phyloP scores from a whole-genome alignment of 2,888 invertebrate species.

The Podotricha telesiphe region DNA sequence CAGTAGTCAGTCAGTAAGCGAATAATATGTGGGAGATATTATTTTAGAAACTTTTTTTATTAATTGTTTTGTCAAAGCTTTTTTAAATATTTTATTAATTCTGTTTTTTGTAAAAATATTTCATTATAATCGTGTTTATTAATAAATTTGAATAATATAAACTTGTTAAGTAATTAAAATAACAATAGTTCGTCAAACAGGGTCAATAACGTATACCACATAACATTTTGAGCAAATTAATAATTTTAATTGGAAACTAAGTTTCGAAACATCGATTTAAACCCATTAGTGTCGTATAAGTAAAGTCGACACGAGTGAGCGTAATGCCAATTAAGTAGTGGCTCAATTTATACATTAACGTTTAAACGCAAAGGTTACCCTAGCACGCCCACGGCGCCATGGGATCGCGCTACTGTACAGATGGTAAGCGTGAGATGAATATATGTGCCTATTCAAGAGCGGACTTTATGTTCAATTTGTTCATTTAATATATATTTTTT shows the following conservation, averaged over 20 bases:
- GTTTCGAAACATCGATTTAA: conserved; percentile 16
- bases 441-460: conserved; percentile 1
- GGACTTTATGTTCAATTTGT: background rate
- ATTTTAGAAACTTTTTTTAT: too few relatives aligned
- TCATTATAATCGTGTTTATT: too few relatives aligned
- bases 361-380: conserved; percentile 45
- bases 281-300: conserved; percentile 22
- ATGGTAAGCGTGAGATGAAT: background rate
- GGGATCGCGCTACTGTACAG: conserved; percentile 26
- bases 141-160: background rate
- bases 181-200: conserved; percentile 10
- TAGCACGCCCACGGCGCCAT: conserved; percentile 34
- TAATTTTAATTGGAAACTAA: conserved; percentile 24
- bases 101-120: background rate
- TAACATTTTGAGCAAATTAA: background rate
- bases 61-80: too few relatives aligned
- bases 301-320: conserved; percentile 31
- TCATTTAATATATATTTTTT: background rate
- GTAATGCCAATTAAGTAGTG: conserved; percentile 34
- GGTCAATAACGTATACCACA: background rate
- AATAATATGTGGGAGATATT: too few relatives aligned
- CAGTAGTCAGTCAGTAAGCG: too few relatives aligned
- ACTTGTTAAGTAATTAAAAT: conserved; percentile 7
- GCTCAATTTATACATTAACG: conserved; percentile 41
- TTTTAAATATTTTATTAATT: too few relatives aligned